phyloP scores from a whole-genome alignment of 1,140 invertebrate genomes.

The Lamellibrachia luymesi region DNA sequence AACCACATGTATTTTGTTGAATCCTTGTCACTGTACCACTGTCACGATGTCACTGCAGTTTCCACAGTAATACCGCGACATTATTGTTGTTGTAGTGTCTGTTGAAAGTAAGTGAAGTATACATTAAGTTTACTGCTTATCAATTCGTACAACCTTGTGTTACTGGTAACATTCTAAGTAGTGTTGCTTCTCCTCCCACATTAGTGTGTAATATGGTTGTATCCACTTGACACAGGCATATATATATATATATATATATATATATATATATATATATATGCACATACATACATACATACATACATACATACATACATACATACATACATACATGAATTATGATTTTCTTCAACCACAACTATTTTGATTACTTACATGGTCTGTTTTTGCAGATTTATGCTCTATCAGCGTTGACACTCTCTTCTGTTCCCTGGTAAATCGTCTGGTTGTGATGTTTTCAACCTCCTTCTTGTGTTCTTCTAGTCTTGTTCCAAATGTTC shows the following conservation, averaged over 20 bases:
- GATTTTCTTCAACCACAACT: too few relatives aligned
- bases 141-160: background rate
- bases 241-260: background rate
- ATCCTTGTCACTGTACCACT: background rate
- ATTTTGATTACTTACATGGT: too few relatives aligned
- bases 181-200: background rate
- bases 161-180: background rate
- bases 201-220: background rate
- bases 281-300: background rate
- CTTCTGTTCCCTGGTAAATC: too few relatives aligned
- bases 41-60: background rate
- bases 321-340: too few relatives aligned
- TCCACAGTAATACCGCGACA: background rate
- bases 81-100: background rate
- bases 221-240: background rate
- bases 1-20: background rate
- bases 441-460: too few relatives aligned
- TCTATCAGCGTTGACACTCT: too few relatives aligned
- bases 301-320: too few relatives aligned
- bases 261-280: background rate
- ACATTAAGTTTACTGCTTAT: background rate
- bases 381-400: too few relatives aligned
- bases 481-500: too few relatives aligned
- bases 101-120: background rate
- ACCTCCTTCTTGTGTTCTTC: too few relatives aligned